These are phyloP conservation scores for Bubalus kerabau DNA, from an alignment of 2,113 vertebrate species.

Conservation along the genomic window DNA sequence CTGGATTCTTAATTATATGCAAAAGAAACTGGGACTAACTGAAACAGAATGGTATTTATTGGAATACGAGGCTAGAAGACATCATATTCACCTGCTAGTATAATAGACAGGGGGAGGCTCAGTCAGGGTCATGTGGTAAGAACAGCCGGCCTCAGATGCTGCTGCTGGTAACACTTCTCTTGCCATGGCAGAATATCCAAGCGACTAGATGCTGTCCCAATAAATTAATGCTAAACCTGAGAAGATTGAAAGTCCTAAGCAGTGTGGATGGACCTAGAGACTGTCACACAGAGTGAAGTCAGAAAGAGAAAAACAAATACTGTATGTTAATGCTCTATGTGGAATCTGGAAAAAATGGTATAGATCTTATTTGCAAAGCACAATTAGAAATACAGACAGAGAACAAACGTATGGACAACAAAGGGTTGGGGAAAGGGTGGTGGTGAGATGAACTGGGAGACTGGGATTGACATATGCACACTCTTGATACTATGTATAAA, in stretches of 20 bases:
- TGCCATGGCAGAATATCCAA: background rate
- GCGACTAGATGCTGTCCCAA: accelerated
- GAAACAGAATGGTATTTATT: background rate
- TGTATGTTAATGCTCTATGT: background rate
- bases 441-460: background rate
- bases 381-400: background rate
- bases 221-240: background rate
- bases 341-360: background rate
- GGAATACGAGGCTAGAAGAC: background rate
- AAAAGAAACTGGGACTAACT: background rate
- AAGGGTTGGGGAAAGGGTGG: accelerated
- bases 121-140: background rate
- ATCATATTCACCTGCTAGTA: no score
- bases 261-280: background rate
- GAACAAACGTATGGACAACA: accelerated
- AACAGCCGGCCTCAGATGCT: accelerated
- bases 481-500: background rate
- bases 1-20: background rate
- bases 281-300: background rate
- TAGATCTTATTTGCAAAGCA: background rate
- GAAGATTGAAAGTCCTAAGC: background rate
- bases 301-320: background rate
- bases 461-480: accelerated
- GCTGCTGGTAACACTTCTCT: background rate
- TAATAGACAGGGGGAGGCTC: background rate